Base-by-base conservation (phyloP, 2,797 vertebrate genomes). In the Linurgus olivaceus region DNA sequence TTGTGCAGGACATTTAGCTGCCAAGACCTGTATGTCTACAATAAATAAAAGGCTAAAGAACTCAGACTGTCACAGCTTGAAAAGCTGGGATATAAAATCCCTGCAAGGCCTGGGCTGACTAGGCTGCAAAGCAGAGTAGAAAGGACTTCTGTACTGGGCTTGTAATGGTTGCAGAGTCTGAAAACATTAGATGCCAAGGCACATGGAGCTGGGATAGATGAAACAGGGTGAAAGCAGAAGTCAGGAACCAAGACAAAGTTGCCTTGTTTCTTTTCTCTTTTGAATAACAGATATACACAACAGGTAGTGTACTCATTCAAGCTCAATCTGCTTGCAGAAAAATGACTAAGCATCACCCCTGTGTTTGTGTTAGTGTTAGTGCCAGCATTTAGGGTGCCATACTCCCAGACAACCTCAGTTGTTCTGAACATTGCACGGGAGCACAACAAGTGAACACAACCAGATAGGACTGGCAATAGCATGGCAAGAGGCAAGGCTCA, bases 1-100 rank as follows among this genome's bases (percentile, higher is more conserved):
- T 63, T 5, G 13, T 73, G 78, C 48, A 82, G 75, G 72, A 93
- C 87, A 85, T 93, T 51, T 37, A 76, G 67, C 81, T 95, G 59
- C 85, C 87, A 89, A 91, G 78, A 48, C 63, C 40, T 85, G 31
- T 37, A 58, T 5, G 6, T 58, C 51, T 70, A 17, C 48, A 91
- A 70, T 19, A 62, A 89, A 78, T 82, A 77, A 92, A 63, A 12
- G 45, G 59, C 51, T 61, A 73, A 91, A 92, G 47, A 82, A 67
- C 28, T 66, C 58, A 38, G 50, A 51, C 31, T 72, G 24, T 29
- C 71, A 78, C 62, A 85, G 63, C 67, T 84, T 85, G 63, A 91
- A 91, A 93, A 91, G 28, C 44, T 1, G 1, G 67, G 19, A 33
- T 44, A 70, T 17, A 82, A 79, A 86, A 86, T 24, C 21, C 37